Evolutionary conservation across 1,140 invertebrate genomes (phyloP), one percentile per base, ranked within the genome.

Genomic region (Chironomus tepperi): DNA sequence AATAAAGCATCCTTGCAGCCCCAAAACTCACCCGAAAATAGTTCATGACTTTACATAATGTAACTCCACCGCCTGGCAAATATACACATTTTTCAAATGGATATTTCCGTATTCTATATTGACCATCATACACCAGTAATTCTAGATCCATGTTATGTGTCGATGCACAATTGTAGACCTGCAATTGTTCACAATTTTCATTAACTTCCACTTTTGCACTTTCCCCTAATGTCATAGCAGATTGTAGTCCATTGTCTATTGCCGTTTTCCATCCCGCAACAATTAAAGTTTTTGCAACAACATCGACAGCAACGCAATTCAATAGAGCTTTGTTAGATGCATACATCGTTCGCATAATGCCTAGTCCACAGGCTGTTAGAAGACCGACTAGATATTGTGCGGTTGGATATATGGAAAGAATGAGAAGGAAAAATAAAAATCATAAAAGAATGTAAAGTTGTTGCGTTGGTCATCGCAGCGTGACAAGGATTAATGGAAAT

Each of bases 221-320:
- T n/a, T 16, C 18, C 16, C 16, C 6, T 70, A 19, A 9, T 8
- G 7, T 18, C 65, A 70, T 19, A 18, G 47, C 7, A 10, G 18
- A 19, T 16, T 18, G 9, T 70, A 10, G 19, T 18, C 65, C 10
- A 70, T 70, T 70, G n/a, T 70, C 16, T 9, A 77, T 79, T 0
- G 87, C 77, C 73, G 86, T 86, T 75, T 90, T 86, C 89, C 91
- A 93, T 1, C 88, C 88, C 24, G 84, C 84, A 9, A 90, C 87
- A 77, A 95, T 87, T 74, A 94, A 88, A 5, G 89, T 87, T 79
- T 93, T 93, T 42, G 92, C 89, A 12, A 90, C 90, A 18, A 91
- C 85, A 79, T 92, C 91, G 1, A 91, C 89, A 1, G 91, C 91
- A 73, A 93, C 84, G 16, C 91, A 83, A 79, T 92, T 70, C 91